These are phyloP conservation scores for Rachycentron canadum DNA, from an alignment of 2,797 vertebrate genomes.

Conservation along the genomic window DNA sequence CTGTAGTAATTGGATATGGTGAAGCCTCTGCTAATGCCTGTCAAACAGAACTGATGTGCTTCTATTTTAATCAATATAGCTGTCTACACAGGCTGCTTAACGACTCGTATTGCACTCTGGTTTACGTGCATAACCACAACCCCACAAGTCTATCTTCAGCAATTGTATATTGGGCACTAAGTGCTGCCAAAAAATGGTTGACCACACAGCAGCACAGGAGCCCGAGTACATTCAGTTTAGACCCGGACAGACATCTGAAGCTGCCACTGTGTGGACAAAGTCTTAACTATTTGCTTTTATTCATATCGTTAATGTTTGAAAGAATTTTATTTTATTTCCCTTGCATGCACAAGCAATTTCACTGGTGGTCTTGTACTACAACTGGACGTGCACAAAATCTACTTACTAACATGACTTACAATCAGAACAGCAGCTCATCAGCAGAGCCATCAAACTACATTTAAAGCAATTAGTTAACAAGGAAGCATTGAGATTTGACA, in stretches of 20 bases:
- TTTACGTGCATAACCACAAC: background rate
- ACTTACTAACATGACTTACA: background rate
- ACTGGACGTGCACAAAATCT: background rate
- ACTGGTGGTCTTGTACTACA: background rate
- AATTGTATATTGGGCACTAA: background rate
- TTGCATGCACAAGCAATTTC: background rate
- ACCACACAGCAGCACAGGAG: slow-evolving; percentile 6
- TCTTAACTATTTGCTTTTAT: background rate
- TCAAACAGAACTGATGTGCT: background rate
- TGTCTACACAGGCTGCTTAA: background rate
- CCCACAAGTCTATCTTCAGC: background rate
- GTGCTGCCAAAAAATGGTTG: background rate
- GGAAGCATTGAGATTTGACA: background rate
- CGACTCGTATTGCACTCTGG: background rate
- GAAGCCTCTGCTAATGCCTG: background rate
- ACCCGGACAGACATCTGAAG: background rate
- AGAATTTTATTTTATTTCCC: background rate
- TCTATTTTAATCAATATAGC: background rate
- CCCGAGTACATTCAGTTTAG: background rate
- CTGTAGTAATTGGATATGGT: background rate
- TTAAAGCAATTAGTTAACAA: background rate
- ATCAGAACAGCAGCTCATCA: background rate
- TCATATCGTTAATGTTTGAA: background rate
- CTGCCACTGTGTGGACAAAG: background rate
- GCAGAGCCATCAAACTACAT: background rate